Conservation (phyloP, 2,113 vertebrate species). For the Tyrannus savana region DNA sequence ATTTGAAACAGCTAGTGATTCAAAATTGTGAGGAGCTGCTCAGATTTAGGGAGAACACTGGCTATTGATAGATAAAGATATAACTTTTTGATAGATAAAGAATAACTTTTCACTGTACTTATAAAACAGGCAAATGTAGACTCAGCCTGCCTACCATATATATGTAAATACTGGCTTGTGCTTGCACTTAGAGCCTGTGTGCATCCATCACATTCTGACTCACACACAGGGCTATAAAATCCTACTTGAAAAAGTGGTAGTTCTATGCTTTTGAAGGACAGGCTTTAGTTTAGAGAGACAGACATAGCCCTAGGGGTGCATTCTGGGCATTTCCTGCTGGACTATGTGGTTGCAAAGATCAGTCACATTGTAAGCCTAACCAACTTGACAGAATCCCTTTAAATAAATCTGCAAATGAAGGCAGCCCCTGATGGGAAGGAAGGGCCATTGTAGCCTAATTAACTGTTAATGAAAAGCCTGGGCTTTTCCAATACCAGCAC, state of each 20-base stretch:
- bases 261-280: conserved; percentile 69
- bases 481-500: conserved; percentile 1
- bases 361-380: conserved; percentile 58
- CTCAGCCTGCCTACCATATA: not conserved
- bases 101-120: not conserved
- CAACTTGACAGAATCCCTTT: conserved; percentile 65
- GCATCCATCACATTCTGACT: conserved; percentile 9
- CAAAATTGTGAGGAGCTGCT: not conserved
- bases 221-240: conserved; percentile 3
- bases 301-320: conserved; percentile 54
- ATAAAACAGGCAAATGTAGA: not conserved
- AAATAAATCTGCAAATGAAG: conserved; percentile 71
- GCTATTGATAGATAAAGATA: too few species aligned
- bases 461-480: conserved; percentile 65
- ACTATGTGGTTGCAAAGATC: conserved; percentile 65
- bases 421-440: conserved; percentile 66
- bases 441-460: conserved; percentile 67
- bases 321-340: conserved; percentile 73
- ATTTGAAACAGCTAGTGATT: not conserved
- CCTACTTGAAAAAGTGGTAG: conserved; percentile 22
- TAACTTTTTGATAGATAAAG: too few species aligned
- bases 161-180: not conserved
- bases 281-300: conserved; percentile 70
- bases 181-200: not conserved
- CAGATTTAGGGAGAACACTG: not conserved